A percentile compares a stretch with the other conserved stretches of the same genome.
These are phyloP conservation scores for Darevskia nairensis DNA, from an alignment of 2,797 vertebrate species.

Conservation along the genomic window DNA sequence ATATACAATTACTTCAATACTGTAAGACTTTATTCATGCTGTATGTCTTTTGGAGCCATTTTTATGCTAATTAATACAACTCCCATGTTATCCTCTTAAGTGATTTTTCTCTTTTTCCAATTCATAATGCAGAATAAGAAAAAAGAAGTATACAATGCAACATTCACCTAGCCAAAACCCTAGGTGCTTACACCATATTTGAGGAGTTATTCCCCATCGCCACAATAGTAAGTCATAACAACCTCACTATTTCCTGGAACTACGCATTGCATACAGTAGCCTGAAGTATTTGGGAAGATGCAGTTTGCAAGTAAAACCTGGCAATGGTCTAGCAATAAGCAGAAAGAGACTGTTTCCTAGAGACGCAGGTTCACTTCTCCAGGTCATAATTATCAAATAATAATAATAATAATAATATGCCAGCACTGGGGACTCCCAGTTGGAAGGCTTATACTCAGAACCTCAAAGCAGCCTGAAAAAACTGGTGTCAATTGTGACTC, in stretches of 20 bases:
- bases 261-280: accelerated
- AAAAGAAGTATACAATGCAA: not conserved
- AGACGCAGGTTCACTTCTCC: not conserved
- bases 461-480: not conserved
- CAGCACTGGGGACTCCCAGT: not conserved
- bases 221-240: not conserved
- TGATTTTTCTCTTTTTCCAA: not conserved
- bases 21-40: not conserved
- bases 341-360: not conserved
- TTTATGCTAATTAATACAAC: not conserved
- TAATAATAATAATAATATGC: not conserved
- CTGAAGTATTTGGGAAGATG: not conserved
- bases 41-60: not conserved
- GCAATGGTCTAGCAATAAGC: not conserved
- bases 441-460: not conserved
- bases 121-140: slow-evolving; percentile 5
- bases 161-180: not conserved
- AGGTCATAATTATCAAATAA: no score
- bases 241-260: not conserved
- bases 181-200: not conserved
- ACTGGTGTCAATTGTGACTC: not conserved
- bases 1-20: not conserved
- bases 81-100: not conserved
- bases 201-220: not conserved
- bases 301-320: not conserved